Evolutionary conservation across 2,888 invertebrate species (phyloP).

Genomic region (Phlogophora meticulosa): DNA sequence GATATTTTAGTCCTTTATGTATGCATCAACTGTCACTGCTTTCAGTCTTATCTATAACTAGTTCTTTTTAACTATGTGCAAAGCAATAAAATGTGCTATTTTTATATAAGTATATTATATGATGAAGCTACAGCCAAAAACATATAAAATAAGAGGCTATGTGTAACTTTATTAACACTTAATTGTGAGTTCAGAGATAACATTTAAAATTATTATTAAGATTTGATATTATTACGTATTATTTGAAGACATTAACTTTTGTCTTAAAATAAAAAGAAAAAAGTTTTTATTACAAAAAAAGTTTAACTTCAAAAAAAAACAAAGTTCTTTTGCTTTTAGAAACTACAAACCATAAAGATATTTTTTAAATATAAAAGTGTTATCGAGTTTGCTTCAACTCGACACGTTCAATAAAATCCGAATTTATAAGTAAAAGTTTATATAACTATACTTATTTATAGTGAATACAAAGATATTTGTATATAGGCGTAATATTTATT

Average conservation of each 20-base stretch:
- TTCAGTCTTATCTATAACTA: too few species aligned
- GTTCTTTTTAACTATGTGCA: background rate
- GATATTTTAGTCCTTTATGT: background rate
- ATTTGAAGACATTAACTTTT: constrained; percentile 22
- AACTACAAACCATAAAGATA: constrained; percentile 3
- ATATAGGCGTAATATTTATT: constrained; percentile 63
- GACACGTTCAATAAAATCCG: constrained; percentile 55
- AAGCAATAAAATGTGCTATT: background rate
- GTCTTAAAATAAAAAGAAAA: too few species aligned
- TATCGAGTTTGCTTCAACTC: constrained; percentile 13
- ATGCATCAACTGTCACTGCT: too few species aligned
- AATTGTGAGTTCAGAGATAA: constrained; percentile 27
- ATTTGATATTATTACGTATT: constrained; percentile 16
- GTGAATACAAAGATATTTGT: constrained; percentile 55
- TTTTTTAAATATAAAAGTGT: background rate
- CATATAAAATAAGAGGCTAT: constrained; percentile 52
- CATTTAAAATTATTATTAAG: constrained; percentile 16
- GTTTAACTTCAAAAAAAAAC: background rate
- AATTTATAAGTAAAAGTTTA: constrained; percentile 57
- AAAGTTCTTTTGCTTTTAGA: background rate
- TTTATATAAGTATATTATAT: background rate
- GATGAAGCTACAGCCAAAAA: constrained; percentile 54
- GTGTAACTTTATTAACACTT: constrained; percentile 19
- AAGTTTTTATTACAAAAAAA: background rate
- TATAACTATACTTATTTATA: constrained; percentile 43